Conservation (phyloP, 2,888 invertebrate species). For the Chymomyza amoena region DNA sequence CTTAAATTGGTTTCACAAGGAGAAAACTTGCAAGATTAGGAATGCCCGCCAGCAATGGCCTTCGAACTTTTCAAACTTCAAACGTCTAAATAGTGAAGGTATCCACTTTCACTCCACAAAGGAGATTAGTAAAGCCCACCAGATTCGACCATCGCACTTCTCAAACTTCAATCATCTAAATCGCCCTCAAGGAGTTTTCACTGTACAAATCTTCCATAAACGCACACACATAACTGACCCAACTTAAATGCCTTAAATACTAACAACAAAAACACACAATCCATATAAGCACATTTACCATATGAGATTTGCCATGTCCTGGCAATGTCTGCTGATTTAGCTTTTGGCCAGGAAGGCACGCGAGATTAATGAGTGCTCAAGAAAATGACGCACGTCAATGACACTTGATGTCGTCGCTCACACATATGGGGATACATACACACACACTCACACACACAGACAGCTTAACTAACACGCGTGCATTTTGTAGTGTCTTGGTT, state of each 20-base stretch:
- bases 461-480: background rate
- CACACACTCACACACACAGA: background rate
- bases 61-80: too few species aligned
- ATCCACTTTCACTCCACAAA: too few species aligned
- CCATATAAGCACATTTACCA: background rate
- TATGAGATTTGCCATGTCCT: background rate
- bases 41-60: too few species aligned
- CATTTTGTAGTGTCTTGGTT: background rate
- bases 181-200: too few species aligned
- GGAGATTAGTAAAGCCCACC: too few species aligned
- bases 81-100: too few species aligned
- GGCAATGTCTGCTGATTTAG: background rate
- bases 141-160: too few species aligned
- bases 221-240: background rate
- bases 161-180: too few species aligned
- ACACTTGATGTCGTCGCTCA: constrained; percentile 26
- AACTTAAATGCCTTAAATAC: background rate
- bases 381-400: constrained; percentile 57
- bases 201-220: background rate
- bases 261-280: background rate
- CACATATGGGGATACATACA: background rate
- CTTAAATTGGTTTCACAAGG: too few species aligned
- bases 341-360: constrained; percentile 29
- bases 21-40: too few species aligned
- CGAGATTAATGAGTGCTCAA: constrained; percentile 67